phyloP scores from a whole-genome alignment of 1,140 invertebrate genomes.

The Stenopsyche tienmushanensis region DNA sequence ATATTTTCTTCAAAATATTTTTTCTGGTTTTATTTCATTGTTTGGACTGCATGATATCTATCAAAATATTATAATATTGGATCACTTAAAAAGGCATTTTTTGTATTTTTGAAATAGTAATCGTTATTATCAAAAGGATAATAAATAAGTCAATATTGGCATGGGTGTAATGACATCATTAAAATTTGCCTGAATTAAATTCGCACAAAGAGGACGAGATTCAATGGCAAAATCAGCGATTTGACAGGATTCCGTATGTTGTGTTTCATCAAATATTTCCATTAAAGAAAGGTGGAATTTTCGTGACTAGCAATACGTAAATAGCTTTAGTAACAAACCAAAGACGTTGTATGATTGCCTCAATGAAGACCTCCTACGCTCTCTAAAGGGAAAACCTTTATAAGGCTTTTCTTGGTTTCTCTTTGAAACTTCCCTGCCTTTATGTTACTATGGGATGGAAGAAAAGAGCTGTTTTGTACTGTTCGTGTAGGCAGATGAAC shows the following conservation, averaged over 20 bases:
- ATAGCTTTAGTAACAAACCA: constrained; percentile 31
- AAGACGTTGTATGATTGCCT: constrained; percentile 30
- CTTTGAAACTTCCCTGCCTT: constrained; percentile 15
- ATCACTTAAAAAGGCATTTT: no score
- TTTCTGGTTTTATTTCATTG: no score
- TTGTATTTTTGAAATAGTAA: no score
- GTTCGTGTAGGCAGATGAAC: constrained; percentile 13
- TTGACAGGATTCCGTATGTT: neutral
- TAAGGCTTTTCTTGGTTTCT: constrained; percentile 25
- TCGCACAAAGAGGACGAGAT: neutral
- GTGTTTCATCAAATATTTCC: neutral
- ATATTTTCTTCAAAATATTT: no score
- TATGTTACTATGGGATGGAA: constrained; percentile 7
- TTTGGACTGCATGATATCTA: no score
- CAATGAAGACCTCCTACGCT: constrained; percentile 28
- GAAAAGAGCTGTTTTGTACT: constrained; percentile 25
- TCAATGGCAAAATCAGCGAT: neutral
- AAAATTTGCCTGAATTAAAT: no score
- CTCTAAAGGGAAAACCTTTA: constrained; percentile 24
- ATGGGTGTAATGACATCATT: no score
- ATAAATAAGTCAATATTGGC: no score
- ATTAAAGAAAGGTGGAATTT: constrained; percentile 27
- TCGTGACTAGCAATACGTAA: constrained; percentile 30
- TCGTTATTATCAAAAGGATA: no score
- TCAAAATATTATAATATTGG: no score